Conservation (phyloP, 2,888 invertebrate genomes). For the Tuta absoluta region DNA sequence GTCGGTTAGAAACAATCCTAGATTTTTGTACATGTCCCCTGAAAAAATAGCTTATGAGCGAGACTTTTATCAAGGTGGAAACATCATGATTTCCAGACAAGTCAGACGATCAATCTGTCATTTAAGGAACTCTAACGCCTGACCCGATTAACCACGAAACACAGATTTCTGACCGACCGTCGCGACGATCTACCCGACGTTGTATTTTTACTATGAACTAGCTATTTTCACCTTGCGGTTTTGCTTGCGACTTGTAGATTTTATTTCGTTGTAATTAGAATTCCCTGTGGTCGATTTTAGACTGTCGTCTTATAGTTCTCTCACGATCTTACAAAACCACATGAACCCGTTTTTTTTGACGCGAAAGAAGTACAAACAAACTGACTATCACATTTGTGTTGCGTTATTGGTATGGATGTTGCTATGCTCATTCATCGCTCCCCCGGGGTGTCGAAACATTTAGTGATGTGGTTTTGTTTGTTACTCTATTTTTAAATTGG, state of each 20-base stretch:
- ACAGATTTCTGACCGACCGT: neutral
- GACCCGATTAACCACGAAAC: conserved; percentile 21
- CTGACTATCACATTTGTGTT: neutral
- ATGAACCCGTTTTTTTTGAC: neutral
- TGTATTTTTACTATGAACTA: conserved; percentile 5
- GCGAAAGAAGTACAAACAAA: neutral
- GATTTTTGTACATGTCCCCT: no score
- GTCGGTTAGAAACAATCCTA: no score
- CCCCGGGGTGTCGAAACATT: conserved; percentile 1
- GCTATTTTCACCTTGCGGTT: neutral
- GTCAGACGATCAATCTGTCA: neutral
- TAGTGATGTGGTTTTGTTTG: neutral
- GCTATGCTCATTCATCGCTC: conserved; percentile 1
- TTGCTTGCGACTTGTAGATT: neutral
- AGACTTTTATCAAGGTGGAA: no score
- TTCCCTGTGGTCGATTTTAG: no score
- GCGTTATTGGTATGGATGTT: neutral
- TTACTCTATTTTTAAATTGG: conserved; percentile 1
- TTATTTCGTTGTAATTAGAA: neutral
- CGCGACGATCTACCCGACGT: neutral
- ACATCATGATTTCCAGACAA: no score
- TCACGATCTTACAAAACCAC: neutral
- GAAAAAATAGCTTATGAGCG: no score
- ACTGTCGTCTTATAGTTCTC: no score
- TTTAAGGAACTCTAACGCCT: conserved; percentile 4